These are phyloP conservation scores for Platerodrilus igneus DNA, from an alignment of 2,888 invertebrate genomes.

Conservation along the genomic window DNA sequence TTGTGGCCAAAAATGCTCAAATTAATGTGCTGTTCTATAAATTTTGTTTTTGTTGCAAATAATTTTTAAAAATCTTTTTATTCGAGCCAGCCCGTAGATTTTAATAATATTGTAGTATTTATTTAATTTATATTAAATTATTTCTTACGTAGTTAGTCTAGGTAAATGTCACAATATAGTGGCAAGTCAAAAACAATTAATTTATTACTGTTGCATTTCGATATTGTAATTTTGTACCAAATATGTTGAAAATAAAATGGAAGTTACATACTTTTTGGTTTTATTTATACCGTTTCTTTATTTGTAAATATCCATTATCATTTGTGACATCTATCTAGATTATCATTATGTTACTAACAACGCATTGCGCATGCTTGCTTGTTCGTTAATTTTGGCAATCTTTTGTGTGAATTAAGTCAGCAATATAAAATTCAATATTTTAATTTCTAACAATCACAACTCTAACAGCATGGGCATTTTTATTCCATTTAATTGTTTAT, in stretches of 20 bases:
- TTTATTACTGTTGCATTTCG: conserved; percentile 14
- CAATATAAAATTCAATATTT: no score
- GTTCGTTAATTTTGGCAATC: no score
- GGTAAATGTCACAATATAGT: conserved; percentile 48
- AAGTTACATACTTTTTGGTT: no score
- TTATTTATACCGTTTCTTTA: conserved; percentile 21
- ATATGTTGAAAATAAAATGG: no score
- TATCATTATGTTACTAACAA: conserved; percentile 13
- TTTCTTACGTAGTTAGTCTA: conserved; percentile 45
- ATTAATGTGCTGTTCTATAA: no score
- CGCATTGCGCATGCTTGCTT: no score
- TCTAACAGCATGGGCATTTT: no score
- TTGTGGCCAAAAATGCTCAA: conserved; percentile 11
- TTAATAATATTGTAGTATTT: conserved; percentile 58
- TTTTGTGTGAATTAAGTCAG: no score
- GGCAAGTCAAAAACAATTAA: conserved; percentile 32
- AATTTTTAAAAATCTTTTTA: conserved; percentile 7
- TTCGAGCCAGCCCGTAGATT: conserved; percentile 37
- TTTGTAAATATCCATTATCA: conserved; percentile 25
- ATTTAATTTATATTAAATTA: conserved; percentile 51
- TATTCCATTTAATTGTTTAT: no score
- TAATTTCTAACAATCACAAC: no score
- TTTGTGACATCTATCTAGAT: conserved; percentile 48
- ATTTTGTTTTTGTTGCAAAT: conserved; percentile 47
- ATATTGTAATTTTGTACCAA: conserved; percentile 27